phyloP scores from a whole-genome alignment of 2,888 invertebrate species.

The Ochropleura leucogaster region DNA sequence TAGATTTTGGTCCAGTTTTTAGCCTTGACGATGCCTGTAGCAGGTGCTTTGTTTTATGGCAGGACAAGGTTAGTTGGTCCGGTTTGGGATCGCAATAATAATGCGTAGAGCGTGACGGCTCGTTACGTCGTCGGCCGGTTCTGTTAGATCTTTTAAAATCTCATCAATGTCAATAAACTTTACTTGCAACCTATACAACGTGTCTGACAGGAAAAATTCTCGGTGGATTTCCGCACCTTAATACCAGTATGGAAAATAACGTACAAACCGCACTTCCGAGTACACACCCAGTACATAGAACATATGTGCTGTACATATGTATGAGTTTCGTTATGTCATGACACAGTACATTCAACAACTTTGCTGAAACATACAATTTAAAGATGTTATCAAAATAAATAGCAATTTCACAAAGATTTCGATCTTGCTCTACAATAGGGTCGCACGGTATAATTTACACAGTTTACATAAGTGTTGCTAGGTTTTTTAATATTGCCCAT shows the following conservation, averaged over 20 bases:
- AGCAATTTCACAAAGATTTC: conserved; percentile 58
- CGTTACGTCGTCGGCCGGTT: conserved; percentile 9
- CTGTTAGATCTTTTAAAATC: conserved; percentile 27
- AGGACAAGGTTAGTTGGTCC: conserved; percentile 20
- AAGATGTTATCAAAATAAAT: conserved; percentile 53
- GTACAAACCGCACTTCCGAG: conserved; percentile 47
- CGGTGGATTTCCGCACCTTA: conserved; percentile 25
- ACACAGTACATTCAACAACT: conserved; percentile 24
- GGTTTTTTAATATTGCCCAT: conserved; percentile 49
- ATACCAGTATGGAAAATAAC: conserved; percentile 34
- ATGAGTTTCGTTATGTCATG: conserved; percentile 36
- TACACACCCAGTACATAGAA: conserved; percentile 36
- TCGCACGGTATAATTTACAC: conserved; percentile 61
- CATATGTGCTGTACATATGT: conserved; percentile 6
- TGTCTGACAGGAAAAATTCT: conserved; percentile 13
- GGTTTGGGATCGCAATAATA: conserved; percentile 16
- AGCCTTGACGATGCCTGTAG: conserved; percentile 25
- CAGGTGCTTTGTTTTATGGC: conserved; percentile 39
- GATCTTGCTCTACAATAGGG: conserved; percentile 59
- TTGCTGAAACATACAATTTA: conserved; percentile 49
- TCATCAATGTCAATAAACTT: conserved; percentile 25
- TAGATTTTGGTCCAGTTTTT: conserved; percentile 40
- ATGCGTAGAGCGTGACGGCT: conserved; percentile 4
- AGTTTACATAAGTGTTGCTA: conserved; percentile 19
- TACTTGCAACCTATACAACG: not conserved